phyloP scores from a whole-genome alignment of 2,113 vertebrate species.

The Alosa alosa region DNA sequence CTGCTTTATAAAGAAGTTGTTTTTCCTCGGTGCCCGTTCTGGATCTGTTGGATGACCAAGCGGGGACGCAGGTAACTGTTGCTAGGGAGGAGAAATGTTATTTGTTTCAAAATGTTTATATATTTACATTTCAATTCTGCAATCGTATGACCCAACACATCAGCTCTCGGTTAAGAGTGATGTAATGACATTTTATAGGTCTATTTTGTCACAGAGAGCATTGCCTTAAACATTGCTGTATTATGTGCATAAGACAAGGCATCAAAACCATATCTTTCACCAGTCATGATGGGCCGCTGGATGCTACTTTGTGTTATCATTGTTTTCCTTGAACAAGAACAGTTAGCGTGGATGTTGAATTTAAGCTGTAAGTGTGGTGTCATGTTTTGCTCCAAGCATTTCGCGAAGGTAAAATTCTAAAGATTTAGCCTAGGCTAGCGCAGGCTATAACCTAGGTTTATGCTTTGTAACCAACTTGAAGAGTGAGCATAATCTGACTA shows the following conservation, averaged over 20 bases:
- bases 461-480: not conserved
- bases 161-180: not conserved
- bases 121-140: not conserved
- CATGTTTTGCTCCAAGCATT: not conserved
- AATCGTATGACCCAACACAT: not conserved
- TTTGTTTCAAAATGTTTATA: not conserved
- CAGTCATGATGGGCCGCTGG: not conserved
- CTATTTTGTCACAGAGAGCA: not conserved
- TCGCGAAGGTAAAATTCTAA: no score
- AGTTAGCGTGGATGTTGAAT: not conserved
- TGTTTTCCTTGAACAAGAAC: not conserved
- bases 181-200: not conserved
- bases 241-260: not conserved
- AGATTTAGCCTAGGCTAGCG: no score
- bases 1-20: slow-evolving; percentile 58
- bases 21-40: slow-evolving; percentile 43
- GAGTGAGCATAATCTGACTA: not conserved
- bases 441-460: no score
- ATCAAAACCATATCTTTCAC: not conserved
- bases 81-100: not conserved
- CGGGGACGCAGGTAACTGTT: slow-evolving; percentile 46
- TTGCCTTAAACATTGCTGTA: not conserved
- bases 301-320: not conserved
- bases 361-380: not conserved
- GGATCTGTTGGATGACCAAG: slow-evolving; percentile 40